These are phyloP conservation scores for Sebastes minor DNA, from an alignment of 2,797 vertebrate species.

Conservation along the genomic window DNA sequence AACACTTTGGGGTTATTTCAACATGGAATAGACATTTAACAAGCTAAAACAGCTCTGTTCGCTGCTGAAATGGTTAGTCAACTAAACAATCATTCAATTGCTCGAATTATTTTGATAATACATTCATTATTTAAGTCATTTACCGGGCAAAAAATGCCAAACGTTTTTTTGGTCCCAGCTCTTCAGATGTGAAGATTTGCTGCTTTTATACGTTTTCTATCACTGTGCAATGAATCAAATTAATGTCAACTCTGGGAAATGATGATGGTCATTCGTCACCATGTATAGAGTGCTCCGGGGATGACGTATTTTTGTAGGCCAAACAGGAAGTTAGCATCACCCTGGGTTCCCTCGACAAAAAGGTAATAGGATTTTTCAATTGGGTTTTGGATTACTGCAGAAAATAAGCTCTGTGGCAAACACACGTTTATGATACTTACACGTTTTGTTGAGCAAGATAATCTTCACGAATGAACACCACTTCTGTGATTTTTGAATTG, in stretches of 20 bases:
- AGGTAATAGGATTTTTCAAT: background rate
- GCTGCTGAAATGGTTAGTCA: background rate
- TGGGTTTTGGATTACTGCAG: background rate
- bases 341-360: too few relatives aligned
- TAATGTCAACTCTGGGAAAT: background rate
- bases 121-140: background rate
- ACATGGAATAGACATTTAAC: background rate
- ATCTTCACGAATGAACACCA: too few relatives aligned
- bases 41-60: background rate
- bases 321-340: too few relatives aligned
- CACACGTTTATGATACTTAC: too few relatives aligned
- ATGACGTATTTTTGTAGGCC: too few relatives aligned
- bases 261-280: background rate
- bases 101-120: background rate
- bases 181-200: background rate
- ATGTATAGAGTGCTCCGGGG: background rate
- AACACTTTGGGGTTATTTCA: slow-evolving; percentile 3
- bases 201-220: background rate
- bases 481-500: too few relatives aligned
- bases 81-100: background rate
- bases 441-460: too few relatives aligned
- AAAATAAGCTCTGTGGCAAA: background rate
- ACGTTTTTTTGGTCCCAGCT: background rate
- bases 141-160: background rate
- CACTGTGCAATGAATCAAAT: background rate